Evolutionary conservation across 2,113 vertebrate species (phyloP).

Genomic region (Hylia prasina): DNA sequence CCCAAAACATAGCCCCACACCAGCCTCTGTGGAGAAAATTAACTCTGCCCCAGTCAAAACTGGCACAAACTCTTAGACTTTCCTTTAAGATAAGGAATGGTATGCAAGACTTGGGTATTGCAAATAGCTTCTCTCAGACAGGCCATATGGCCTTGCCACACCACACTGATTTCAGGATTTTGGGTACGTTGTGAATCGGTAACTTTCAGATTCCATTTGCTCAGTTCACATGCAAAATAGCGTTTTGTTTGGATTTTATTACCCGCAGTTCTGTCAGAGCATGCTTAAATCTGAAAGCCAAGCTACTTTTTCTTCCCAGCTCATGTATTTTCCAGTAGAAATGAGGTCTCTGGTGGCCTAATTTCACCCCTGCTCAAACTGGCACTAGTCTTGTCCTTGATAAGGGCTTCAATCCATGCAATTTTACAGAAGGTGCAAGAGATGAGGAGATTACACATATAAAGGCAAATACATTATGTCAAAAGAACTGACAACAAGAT

Average conservation of each 20-base stretch:
- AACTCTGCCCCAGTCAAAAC: not conserved
- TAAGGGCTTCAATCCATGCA: not conserved
- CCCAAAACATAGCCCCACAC: not conserved
- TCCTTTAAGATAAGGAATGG: not conserved
- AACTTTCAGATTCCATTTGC: not conserved
- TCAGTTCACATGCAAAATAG: not conserved
- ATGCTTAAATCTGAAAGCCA: not conserved
- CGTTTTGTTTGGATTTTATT: conserved; percentile 27
- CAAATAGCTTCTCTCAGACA: not conserved
- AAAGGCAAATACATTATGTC: not conserved
- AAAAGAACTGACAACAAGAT: not conserved
- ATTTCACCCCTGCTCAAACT: not conserved
- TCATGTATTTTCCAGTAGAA: conserved; percentile 2
- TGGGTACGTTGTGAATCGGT: not conserved
- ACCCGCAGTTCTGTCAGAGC: not conserved
- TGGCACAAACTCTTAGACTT: not conserved
- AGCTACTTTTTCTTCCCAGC: not conserved
- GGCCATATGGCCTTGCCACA: not conserved
- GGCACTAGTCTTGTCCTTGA: not conserved
- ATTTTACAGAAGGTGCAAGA: not conserved
- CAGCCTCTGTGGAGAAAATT: not conserved
- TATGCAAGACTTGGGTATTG: not conserved
- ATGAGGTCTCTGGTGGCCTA: not conserved
- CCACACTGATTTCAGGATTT: not conserved
- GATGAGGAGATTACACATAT: not conserved